Percentiles rank a stretch among this genome's conserved stretches.
Conservation (phyloP, 2,888 invertebrate species). For the Amblyjoppa proteus region DNA sequence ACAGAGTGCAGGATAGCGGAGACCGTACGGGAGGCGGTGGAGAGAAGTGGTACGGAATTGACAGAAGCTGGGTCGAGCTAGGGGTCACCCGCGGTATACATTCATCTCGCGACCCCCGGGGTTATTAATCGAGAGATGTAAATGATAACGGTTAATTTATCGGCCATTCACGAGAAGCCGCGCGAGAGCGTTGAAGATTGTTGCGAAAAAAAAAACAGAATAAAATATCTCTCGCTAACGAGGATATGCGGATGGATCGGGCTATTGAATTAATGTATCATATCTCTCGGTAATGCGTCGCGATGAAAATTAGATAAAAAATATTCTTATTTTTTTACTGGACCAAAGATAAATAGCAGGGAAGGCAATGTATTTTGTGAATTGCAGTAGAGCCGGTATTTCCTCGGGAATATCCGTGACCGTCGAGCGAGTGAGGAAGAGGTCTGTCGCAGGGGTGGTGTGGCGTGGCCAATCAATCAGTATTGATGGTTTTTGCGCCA, state of each 20-base stretch:
- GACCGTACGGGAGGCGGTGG: conserved; percentile 37
- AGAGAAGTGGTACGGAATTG: conserved; percentile 67
- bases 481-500: conserved; percentile 83
- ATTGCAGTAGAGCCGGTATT: conserved; percentile 47
- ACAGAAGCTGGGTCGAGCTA: conserved; percentile 69
- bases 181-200: not conserved
- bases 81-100: conserved; percentile 65
- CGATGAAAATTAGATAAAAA: not conserved
- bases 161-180: conserved; percentile 61
- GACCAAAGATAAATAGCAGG: not conserved
- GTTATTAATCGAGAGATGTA: conserved; percentile 70
- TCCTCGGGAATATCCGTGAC: conserved; percentile 40
- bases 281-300: not conserved
- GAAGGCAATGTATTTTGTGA: conserved; percentile 17
- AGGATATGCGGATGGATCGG: conserved; percentile 40
- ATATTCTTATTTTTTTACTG: not conserved
- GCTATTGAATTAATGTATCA: not conserved
- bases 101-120: conserved; percentile 65
- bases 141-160: conserved; percentile 71
- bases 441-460: conserved; percentile 70
- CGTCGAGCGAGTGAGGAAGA: conserved; percentile 30
- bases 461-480: conserved; percentile 84
- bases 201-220: conserved; percentile 2
- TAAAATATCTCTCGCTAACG: conserved; percentile 42
- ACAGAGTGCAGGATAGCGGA: not conserved